Base-by-base conservation (phyloP, 2,797 vertebrate genomes). In the Simalia tracyae region DNA sequence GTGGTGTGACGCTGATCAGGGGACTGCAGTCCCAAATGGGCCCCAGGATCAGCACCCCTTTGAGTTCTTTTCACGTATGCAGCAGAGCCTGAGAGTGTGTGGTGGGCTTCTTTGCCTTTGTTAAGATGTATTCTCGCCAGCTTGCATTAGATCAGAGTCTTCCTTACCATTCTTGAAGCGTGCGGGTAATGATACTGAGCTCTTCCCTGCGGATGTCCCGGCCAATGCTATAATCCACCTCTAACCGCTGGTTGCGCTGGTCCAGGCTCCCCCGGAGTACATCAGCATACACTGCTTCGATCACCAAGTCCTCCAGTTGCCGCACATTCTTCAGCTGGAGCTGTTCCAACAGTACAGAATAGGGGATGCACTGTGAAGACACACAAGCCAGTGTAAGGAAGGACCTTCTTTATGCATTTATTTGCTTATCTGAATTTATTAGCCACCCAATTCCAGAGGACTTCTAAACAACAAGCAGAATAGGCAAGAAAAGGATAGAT, bases 191-290 rank as follows among this genome's bases (percentile, higher is more conserved):
- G 96, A 97, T 96, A 86, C 97, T 97, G 72, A 98, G 97, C 93
- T 98, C 98, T 94, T 97, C 97, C 93, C 97, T 96, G 86, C 97
- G 97, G 96, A 98, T 97, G 95, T 98, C 98, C 91, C 98, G 96
- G 88, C 98, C 98, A 7, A 98, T 98, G 96, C 97, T 98, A 95
- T 97, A 98, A 94, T 98, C 98, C 31, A 98, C 98, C 94, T 98
- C 98, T 66, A 98, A 95, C 88, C 97, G 96, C 95, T 98, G 98
- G 93, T 98, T 97, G 86, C 98, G 95, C 94, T 98, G 98, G 93
- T 98, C 98, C 96, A 98, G 93, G 94, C 97, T 98, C 76, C 98
- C 98, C 0, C 97, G 97, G 0, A 98, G 96, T 86, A 98, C 97
- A 0, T 98, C 98, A 0, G 98, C 98, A 0, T 98, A 98, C 68